phyloP scores from a whole-genome alignment of 2,113 vertebrate species.

The Protobothrops flavoviridis region DNA sequence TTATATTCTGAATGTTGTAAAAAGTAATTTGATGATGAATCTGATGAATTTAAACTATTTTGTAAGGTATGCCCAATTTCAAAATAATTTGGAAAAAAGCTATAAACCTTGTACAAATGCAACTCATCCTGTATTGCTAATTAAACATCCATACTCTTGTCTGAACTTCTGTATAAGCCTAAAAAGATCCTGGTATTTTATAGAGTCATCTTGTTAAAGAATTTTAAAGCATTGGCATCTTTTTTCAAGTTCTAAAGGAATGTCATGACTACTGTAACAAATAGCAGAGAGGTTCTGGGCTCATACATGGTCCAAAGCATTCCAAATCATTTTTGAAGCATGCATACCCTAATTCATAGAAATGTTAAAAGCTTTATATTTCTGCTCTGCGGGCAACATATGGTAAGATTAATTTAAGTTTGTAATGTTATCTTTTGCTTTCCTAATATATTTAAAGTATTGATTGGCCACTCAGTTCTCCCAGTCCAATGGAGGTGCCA shows the following conservation, averaged over 20 bases:
- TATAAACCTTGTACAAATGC: not conserved
- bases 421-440: not conserved
- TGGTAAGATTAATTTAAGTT: constrained; percentile 4
- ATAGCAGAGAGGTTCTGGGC: not conserved
- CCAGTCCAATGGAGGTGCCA: constrained; percentile 84
- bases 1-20: not conserved
- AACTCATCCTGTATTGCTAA: not conserved
- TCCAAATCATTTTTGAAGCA: not conserved
- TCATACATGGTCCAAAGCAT: not conserved
- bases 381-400: not conserved
- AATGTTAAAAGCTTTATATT: not conserved
- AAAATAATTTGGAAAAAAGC: not conserved
- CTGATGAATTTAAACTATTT: not conserved
- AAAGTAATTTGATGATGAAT: not conserved
- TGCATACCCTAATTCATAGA: not conserved
- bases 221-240: not conserved
- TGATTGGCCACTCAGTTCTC: constrained; percentile 91
- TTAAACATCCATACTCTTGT: not conserved
- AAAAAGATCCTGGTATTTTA: not conserved
- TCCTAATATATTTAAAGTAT: constrained; percentile 68
- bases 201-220: not conserved
- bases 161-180: not conserved
- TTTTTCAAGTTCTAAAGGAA: not conserved
- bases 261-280: not conserved
- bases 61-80: not conserved